Evolutionary conservation across 2,888 invertebrate species (phyloP).

Genomic region (Apotomis capreana): DNA sequence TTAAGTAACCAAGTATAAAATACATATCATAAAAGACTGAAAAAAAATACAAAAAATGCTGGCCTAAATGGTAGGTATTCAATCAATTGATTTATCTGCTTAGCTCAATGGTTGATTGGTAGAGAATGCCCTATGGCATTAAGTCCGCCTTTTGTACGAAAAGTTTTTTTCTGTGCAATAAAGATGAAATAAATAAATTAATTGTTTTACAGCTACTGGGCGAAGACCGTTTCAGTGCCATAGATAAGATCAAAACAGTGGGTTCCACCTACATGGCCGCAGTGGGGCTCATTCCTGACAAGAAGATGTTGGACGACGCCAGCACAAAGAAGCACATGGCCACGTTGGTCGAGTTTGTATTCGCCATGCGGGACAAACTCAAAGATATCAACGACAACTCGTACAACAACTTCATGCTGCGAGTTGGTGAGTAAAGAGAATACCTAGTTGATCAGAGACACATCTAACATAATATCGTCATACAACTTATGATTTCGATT

Average conservation of each 20-base stretch:
- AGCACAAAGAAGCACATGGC: slow-evolving; percentile 84
- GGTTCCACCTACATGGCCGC: slow-evolving; percentile 97
- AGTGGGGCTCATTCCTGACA: slow-evolving; percentile 93
- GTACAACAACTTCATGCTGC: slow-evolving; percentile 95
- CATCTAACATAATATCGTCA: not conserved
- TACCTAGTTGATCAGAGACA: too few species aligned
- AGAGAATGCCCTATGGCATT: too few species aligned
- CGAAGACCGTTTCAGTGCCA: slow-evolving; percentile 92
- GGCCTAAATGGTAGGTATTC: too few species aligned
- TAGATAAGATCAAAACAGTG: slow-evolving; percentile 97
- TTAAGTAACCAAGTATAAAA: too few species aligned
- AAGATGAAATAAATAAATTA: not conserved
- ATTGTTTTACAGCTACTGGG: slow-evolving; percentile 85
- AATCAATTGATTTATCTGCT: too few species aligned
- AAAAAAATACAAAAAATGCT: too few species aligned
- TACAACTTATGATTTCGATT: not conserved
- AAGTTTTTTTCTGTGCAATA: too few species aligned
- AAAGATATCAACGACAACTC: slow-evolving; percentile 95
- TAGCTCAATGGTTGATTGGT: too few species aligned
- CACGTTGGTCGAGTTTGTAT: slow-evolving; percentile 94
- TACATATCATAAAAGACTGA: too few species aligned
- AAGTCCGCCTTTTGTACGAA: too few species aligned
- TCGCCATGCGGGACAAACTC: slow-evolving; percentile 93
- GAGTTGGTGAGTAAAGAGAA: slow-evolving; percentile 88
- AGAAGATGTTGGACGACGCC: slow-evolving; percentile 86